Evolutionary conservation across 2,888 invertebrate species (phyloP).

Genomic region (Sialis lutaria): DNA sequence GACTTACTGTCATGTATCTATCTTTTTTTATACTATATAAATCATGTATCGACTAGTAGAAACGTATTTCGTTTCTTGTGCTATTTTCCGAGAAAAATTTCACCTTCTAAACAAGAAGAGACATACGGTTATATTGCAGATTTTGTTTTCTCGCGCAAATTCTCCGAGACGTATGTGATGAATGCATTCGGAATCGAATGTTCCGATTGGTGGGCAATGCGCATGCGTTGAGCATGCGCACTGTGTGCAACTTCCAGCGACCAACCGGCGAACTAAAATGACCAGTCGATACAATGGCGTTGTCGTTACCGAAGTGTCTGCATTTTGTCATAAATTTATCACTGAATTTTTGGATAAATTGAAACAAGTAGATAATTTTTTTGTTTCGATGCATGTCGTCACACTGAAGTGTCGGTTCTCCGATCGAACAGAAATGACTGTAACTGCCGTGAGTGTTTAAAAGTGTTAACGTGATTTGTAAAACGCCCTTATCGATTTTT

Average conservation of each 20-base stretch:
- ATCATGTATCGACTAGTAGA: no score
- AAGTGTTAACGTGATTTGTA: slow-evolving; percentile 10
- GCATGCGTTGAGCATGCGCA: slow-evolving; percentile 13
- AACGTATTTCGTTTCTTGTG: no score
- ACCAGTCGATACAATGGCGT: slow-evolving; percentile 29
- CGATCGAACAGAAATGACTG: no score
- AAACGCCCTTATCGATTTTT: slow-evolving; percentile 31
- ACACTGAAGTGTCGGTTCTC: no score
- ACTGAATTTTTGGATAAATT: not conserved
- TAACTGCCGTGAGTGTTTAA: not conserved
- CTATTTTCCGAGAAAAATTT: no score
- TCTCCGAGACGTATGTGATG: not conserved
- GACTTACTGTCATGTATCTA: no score
- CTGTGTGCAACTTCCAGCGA: slow-evolving; percentile 18
- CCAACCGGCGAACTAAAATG: slow-evolving; percentile 19
- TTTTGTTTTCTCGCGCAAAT: not conserved
- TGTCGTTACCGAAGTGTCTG: slow-evolving; percentile 12
- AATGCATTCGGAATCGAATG: not conserved
- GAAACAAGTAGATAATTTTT: not conserved
- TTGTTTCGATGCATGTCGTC: not conserved
- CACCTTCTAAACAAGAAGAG: not conserved
- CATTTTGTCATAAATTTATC: no score
- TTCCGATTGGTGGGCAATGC: not conserved
- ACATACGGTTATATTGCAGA: not conserved
- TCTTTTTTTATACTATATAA: no score